Percentiles rank a stretch among this genome's conserved stretches.
phyloP scores from a whole-genome alignment of 2,888 invertebrate species.

The Digitonthophagus gazella region DNA sequence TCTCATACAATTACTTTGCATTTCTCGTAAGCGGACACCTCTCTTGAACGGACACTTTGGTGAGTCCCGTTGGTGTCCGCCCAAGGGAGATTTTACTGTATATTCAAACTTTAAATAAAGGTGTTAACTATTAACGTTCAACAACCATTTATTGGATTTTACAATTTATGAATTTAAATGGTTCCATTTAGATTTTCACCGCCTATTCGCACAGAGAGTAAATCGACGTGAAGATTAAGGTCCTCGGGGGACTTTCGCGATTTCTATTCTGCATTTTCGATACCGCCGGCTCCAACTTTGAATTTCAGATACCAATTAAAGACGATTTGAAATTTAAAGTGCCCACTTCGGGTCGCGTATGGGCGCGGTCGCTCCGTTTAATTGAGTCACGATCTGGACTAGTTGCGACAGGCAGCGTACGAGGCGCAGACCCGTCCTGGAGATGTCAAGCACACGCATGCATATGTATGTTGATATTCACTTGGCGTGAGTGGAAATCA shows the following conservation, averaged over 20 bases:
- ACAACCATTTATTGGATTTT: neutral
- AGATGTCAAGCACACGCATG: constrained; percentile 10
- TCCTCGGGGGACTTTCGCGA: neutral
- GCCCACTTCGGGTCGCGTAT: neutral
- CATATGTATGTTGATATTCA: constrained; percentile 12
- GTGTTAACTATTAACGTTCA: neutral
- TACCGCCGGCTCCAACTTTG: neutral
- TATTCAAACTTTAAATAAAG: neutral
- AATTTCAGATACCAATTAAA: neutral
- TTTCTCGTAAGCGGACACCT: no score
- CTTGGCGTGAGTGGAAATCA: constrained; percentile 1
- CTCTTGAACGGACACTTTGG: no score
- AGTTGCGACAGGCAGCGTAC: neutral
- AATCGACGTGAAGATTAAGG: neutral
- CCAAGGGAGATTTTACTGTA: no score
- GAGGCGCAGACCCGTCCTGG: neutral
- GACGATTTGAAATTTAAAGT: neutral
- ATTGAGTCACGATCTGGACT: neutral
- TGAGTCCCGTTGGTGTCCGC: no score
- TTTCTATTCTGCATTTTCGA: neutral
- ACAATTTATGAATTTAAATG: neutral
- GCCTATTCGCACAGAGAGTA: neutral
- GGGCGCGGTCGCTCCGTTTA: neutral
- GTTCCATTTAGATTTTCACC: neutral
- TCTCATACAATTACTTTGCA: no score